Conservation (phyloP, 2,797 vertebrate species). For the Pangasius sanitwongsei region DNA sequence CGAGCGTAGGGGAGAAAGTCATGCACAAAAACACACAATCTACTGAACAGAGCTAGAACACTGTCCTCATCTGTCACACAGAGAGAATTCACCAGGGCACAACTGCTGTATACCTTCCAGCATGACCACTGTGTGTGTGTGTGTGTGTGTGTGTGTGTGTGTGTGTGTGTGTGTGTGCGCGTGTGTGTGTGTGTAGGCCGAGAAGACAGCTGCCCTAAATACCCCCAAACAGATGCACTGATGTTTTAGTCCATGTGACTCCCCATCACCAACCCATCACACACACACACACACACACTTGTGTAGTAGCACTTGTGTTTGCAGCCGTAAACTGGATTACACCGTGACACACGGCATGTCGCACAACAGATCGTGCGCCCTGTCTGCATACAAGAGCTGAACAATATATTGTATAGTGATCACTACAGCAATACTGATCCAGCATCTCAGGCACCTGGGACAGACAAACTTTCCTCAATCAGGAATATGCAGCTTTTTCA, state of each 20-base stretch:
- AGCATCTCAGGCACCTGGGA: neutral
- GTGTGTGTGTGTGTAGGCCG: neutral
- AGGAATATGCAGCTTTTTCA: neutral
- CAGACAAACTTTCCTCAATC: neutral
- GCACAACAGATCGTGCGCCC: neutral
- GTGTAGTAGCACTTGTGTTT: conserved; percentile 28
- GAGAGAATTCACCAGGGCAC: neutral
- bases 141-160: conserved; percentile 11
- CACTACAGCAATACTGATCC: neutral
- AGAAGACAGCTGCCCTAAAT: conserved; percentile 38
- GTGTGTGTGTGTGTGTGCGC: neutral
- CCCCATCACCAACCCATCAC: neutral
- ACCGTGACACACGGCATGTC: neutral
- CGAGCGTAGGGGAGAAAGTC: neutral
- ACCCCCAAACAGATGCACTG: conserved; percentile 37
- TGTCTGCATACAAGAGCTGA: neutral
- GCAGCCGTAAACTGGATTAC: neutral
- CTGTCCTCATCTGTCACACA: conserved; percentile 2
- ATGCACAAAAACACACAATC: neutral
- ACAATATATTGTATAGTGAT: too few species aligned
- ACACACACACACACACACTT: neutral
- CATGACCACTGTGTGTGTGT: neutral
- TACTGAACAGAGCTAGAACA: neutral
- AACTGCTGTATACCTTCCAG: conserved; percentile 12
- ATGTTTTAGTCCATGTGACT: conserved; percentile 27